phyloP scores from a whole-genome alignment of 2,113 vertebrate genomes.

The Cebus imitator region DNA sequence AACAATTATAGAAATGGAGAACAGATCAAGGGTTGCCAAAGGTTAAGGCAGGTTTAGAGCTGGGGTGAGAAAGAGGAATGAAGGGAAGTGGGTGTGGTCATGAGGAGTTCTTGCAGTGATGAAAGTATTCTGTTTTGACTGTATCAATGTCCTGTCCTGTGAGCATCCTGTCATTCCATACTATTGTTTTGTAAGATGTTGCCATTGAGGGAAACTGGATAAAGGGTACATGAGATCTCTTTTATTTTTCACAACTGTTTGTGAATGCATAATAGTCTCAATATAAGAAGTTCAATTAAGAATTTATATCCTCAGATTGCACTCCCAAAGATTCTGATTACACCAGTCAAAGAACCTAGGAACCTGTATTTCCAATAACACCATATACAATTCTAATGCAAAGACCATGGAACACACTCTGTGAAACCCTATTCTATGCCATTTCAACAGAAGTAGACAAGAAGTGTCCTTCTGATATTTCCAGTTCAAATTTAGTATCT shows the following conservation, averaged over 20 bases:
- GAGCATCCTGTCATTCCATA: not conserved
- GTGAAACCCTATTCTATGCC: not conserved
- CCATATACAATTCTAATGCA: not conserved
- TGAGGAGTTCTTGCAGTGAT: not conserved
- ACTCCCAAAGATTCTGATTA: not conserved
- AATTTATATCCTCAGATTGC: not conserved
- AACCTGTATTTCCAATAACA: not conserved
- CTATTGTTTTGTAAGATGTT: not conserved
- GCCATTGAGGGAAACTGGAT: not conserved
- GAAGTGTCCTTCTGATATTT: not conserved
- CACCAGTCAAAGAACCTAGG: not conserved
- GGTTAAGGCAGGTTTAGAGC: not conserved
- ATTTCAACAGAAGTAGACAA: not conserved
- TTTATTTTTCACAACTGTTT: not conserved
- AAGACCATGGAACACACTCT: not conserved
- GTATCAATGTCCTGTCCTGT: not conserved
- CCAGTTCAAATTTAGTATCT: not conserved
- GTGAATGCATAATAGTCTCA: not conserved
- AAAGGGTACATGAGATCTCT: not conserved
- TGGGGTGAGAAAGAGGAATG: not conserved
- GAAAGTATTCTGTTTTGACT: not conserved
- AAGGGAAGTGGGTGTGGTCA: not conserved
- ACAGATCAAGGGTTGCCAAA: no score
- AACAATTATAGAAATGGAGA: no score
- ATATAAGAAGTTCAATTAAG: not conserved